These are phyloP conservation scores for Drymonia ruficornis DNA, from an alignment of 2,888 invertebrate species.

Conservation along the genomic window DNA sequence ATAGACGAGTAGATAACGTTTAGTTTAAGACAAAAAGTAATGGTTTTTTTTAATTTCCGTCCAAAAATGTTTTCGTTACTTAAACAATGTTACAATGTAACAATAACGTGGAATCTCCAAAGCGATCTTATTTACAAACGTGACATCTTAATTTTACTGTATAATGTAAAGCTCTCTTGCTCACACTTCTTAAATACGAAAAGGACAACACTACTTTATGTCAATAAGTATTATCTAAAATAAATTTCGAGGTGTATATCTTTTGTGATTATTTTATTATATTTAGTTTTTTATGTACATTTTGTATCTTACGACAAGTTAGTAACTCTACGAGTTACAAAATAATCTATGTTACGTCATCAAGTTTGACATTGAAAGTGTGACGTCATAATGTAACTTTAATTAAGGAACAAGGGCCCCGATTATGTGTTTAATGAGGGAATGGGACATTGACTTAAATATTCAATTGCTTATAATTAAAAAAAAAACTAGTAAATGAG, in stretches of 20 bases:
- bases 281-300: background rate
- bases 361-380: slow-evolving; percentile 15
- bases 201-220: background rate
- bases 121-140: background rate
- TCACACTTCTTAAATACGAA: background rate
- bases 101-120: background rate
- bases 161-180: background rate
- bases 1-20: slow-evolving; percentile 37
- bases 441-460: too few species aligned
- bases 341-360: slow-evolving; percentile 10
- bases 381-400: slow-evolving; percentile 15
- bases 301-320: background rate
- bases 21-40: slow-evolving; percentile 21
- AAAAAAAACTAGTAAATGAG: too few species aligned
- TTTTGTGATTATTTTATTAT: slow-evolving; percentile 1
- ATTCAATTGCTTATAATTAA: slow-evolving; percentile 3
- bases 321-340: background rate
- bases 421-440: slow-evolving; percentile 15
- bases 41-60: slow-evolving; percentile 64
- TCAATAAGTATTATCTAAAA: background rate
- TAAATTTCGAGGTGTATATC: background rate
- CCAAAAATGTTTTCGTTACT: slow-evolving; percentile 63
- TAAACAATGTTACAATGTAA: slow-evolving; percentile 19
- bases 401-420: slow-evolving; percentile 22
- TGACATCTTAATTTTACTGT: background rate